These are phyloP conservation scores for Cebuella pygmaea DNA, from an alignment of 2,797 vertebrate genomes.

Conservation along the genomic window DNA sequence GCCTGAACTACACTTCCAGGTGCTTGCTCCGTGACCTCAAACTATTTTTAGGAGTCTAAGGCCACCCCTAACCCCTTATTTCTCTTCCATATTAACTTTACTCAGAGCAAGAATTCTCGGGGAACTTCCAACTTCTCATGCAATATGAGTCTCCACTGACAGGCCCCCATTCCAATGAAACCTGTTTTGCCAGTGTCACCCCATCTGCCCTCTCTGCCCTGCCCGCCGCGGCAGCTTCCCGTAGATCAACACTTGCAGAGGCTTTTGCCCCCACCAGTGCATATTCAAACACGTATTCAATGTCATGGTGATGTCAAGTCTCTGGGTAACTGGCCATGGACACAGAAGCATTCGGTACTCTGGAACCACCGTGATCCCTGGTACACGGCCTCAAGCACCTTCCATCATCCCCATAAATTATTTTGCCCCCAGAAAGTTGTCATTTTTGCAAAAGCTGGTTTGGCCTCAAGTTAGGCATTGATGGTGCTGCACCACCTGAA, in stretches of 20 bases:
- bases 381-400: neutral
- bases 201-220: neutral
- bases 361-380: neutral
- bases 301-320: neutral
- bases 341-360: neutral
- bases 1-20: neutral
- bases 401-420: neutral
- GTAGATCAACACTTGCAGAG: neutral
- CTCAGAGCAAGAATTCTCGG: neutral
- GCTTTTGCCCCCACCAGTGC: neutral
- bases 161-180: neutral
- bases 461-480: neutral
- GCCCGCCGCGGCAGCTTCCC: neutral
- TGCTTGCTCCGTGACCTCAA: neutral
- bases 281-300: neutral
- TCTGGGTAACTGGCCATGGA: neutral
- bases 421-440: conserved; percentile 7
- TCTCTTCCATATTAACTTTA: neutral
- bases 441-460: neutral
- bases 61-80: neutral
- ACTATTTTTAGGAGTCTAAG: neutral
- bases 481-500: neutral
- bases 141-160: neutral
- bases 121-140: neutral
- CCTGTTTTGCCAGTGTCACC: neutral